Evolutionary conservation across 1,140 invertebrate species (phyloP), one percentile per base, ranked within the genome.

Genomic region (Globodera ellingtonae): DNA sequence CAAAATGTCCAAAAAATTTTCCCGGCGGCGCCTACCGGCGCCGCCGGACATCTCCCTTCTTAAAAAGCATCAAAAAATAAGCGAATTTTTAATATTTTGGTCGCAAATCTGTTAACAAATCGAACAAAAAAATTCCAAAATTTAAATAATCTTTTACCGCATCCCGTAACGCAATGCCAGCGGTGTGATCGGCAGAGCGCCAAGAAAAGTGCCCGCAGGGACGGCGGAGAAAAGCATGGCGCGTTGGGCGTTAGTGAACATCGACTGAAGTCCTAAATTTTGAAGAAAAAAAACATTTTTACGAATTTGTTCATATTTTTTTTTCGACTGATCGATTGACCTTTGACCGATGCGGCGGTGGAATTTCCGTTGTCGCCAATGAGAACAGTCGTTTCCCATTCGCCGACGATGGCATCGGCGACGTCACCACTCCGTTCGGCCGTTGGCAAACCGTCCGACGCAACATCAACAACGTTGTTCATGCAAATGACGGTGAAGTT

Each of bases 401-500:
- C 56, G 56, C 5, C 18, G 56, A 13, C 50, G 10, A 9, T 52
- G 4, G 50, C 50, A 52, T 52, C 10, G 7, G 50, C 50, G 50
- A 4, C 50, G 10, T 13, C 10, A 52, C 10, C 50, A 10, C 52
- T 10, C 52, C 15, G 9, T 47, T 75, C 21, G 21, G 21, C 4
- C 9, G 47, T 4, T 10, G 70, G 7, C 44, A 35, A 52, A 52
- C 52, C 52, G 13, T 52, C 52, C 0, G 56, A 18, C 46, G 56
- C 35, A 35, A 62, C 56, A 62, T 21, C 59, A 79, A 46, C 48
- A 44, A 83, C 9, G 18, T 59, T 35, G 18, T 75, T 59, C 84
- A 85, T 85, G 46, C 84, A 85, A 62, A 85, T 85, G 6, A 85
- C 72, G 35, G 84, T 85, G 79, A 85, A 85, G 59, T 85, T 86